Base-by-base conservation (phyloP, 2,113 vertebrate genomes). In the Callaeas wilsoni region DNA sequence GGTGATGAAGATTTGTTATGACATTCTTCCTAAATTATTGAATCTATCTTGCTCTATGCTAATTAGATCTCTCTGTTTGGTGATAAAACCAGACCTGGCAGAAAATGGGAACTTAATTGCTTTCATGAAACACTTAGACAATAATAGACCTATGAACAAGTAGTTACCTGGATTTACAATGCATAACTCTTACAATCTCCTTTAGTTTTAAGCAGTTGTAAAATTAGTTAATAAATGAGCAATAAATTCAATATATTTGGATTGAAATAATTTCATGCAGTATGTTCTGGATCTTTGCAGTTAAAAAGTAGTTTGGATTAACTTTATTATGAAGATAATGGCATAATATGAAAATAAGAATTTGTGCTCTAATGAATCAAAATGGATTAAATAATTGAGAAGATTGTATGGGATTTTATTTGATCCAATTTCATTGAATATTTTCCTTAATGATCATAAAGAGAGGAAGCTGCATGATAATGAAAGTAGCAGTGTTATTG, bases 81-180 rank as follows among this genome's bases (percentile, higher is more conserved):
- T 89, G 81, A 89, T 91, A 91, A 95, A 92, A 92, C 32, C 69
- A 95, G 82, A 83, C 64, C 79, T 92, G 92, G 71, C 71, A 93
- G 71, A 94, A 96, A 93, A 92, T 57, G 85, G 88, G 46, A 92
- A 74, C 46, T 84, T 88, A 92, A 92, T 96, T 95, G 86, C 76
- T 94, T 93, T 88, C 82, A 65, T 77, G 90, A 96, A 95, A 75
- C 84, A 84, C 92, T 92, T 84, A 89, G 77, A 87, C 69, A 91
- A 93, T 94, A 89, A 94, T 84, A 96, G 83, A 93, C 83, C 44
- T 86, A 56, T 63, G 75, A 95, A 91, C 84, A 90, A 90, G 84
- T 77, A 92, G 79, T 85, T 96, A 90, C 82, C 64, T 88, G 79
- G 65, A 73, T 87, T 93, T 87, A 83, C 52, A 88, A 79, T 33